A percentile compares a stretch with the other conserved stretches of the same genome.
Evolutionary conservation across 2,888 invertebrate species (phyloP).

Genomic region (Sussaba pulchella): DNA sequence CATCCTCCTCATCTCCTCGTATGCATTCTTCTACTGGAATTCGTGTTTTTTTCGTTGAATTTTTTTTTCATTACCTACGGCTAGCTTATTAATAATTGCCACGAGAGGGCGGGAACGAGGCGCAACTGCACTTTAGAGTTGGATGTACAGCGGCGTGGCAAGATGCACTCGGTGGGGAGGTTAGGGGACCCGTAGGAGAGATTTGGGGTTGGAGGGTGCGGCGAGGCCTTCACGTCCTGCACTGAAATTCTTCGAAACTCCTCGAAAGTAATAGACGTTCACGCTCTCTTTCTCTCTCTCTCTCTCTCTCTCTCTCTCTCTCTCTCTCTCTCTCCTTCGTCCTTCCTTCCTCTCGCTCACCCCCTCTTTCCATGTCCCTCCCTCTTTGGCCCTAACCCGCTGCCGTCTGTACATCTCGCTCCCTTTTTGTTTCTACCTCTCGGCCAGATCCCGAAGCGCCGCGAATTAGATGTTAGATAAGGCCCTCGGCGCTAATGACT

Average conservation of each 20-base stretch:
- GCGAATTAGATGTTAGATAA: constrained; percentile 80
- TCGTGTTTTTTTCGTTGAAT: background rate
- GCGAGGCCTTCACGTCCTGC: constrained; percentile 33
- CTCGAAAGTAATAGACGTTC: constrained; percentile 75
- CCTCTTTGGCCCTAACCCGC: constrained; percentile 59
- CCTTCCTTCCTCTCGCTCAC: constrained; percentile 29
- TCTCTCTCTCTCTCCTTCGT: constrained; percentile 18
- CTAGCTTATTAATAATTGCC: constrained; percentile 42
- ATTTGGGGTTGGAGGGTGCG: constrained; percentile 45
- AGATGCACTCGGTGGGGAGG: constrained; percentile 10
- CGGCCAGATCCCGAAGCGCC: constrained; percentile 63
- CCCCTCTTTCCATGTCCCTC: constrained; percentile 31
- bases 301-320: constrained; percentile 31
- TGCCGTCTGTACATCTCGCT: too few relatives aligned
- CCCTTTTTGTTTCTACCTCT: constrained; percentile 44
- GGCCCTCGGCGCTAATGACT: constrained; percentile 80
- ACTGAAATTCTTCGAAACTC: constrained; percentile 76
- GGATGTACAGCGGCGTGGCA: constrained; percentile 20
- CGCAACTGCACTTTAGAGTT: constrained; percentile 31
- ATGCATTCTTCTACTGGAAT: constrained; percentile 1
- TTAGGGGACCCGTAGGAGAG: constrained; percentile 4
- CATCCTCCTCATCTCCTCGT: background rate
- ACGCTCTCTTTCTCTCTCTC: constrained; percentile 64
- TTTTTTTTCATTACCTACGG: constrained; percentile 3
- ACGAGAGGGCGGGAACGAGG: background rate